Evolutionary conservation across 2,113 vertebrate species (phyloP), one percentile per base, ranked within the genome.

Genomic region (Paradoxurus hermaphroditus): DNA sequence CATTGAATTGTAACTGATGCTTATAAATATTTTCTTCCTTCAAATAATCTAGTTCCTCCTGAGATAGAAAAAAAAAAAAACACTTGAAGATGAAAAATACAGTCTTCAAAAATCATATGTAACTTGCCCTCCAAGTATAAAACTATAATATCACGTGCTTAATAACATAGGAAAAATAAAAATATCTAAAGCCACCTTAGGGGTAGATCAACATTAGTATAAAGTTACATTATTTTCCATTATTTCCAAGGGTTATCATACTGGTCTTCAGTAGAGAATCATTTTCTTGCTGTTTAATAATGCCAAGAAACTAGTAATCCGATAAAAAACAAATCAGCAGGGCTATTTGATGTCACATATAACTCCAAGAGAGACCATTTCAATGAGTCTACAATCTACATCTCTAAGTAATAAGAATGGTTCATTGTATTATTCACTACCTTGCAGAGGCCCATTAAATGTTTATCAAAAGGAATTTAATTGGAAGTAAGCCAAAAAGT

Each of bases 391-490:
- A 56, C 53, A 88, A 56, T 15, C 39, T 93, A 36, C n/a, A 27
- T 73, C 15, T 70, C 62, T 86, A 92, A 96, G 75, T 63, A 95
- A 89, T 86, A 86, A 89, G 56, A 96, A 82, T 83, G 5, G 81
- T 94, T 77, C 73, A 91, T 77, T 97, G 85, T 95, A 84, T 95
- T 92, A 46, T 63, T 96, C 78, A 86, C 8, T 41, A 62, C n/a
- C 91, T 79, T 91, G 73, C 62, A 56, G 73, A 75, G 93, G 31
- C 53, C 34, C 46, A 91, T 56, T 97, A 70, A 96, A 79, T 95
- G 62, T 89, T 91, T 95, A 94, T 72, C 91, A 82, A 97, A 96
- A 93, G 34, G 56, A 91, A 93, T 93, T 97, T 98, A 93, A 96
- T 95, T 97, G 95, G 82, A 29, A 90, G 10, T 36, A 83, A 94